Conservation (phyloP, 35 echinoderm and acorn worm species). For the Ptychodera flava region DNA sequence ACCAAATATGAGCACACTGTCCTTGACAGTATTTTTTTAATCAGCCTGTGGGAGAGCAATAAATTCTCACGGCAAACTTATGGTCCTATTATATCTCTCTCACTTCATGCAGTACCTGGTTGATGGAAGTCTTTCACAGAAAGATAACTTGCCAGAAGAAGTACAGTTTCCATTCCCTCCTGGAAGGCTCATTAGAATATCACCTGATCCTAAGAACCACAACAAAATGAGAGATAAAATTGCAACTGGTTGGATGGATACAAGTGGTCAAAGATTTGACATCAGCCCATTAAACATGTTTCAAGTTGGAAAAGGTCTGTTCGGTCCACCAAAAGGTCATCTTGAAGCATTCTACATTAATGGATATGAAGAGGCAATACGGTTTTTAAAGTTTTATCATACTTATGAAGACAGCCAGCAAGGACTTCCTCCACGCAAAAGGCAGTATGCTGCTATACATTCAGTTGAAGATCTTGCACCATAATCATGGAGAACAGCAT, state of each 20-base stretch:
- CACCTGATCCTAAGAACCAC: conserved; percentile 50
- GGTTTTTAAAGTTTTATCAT: conserved; percentile 81
- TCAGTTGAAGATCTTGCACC: conserved; percentile 41
- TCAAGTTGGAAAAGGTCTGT: conserved; percentile 67
- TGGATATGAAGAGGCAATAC: conserved; percentile 77
- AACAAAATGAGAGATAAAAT: conserved; percentile 76
- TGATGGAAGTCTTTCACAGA: conserved; percentile 45
- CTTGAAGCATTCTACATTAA: conserved; percentile 56
- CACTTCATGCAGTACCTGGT: conserved; percentile 53
- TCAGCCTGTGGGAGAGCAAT: no score
- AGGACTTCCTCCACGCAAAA: conserved; percentile 36
- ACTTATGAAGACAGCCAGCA: conserved; percentile 56
- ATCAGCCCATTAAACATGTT: conserved; percentile 80
- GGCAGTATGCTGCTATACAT: conserved; percentile 57
- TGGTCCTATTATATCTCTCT: no score
- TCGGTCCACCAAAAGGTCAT: conserved; percentile 61
- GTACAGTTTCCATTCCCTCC: conserved; percentile 38
- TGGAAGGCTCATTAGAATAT: conserved; percentile 48
- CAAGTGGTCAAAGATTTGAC: conserved; percentile 78
- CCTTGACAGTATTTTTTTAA: no score
- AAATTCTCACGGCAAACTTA: no score
- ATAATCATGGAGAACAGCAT: no score
- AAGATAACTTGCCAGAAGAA: conserved; percentile 45
- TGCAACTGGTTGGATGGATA: conserved; percentile 77
- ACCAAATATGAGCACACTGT: no score